Percentiles rank a stretch among this genome's conserved stretches.
These are phyloP conservation scores for Sitobion miscanthi DNA, from an alignment of 1,140 invertebrate species.

Conservation along the genomic window DNA sequence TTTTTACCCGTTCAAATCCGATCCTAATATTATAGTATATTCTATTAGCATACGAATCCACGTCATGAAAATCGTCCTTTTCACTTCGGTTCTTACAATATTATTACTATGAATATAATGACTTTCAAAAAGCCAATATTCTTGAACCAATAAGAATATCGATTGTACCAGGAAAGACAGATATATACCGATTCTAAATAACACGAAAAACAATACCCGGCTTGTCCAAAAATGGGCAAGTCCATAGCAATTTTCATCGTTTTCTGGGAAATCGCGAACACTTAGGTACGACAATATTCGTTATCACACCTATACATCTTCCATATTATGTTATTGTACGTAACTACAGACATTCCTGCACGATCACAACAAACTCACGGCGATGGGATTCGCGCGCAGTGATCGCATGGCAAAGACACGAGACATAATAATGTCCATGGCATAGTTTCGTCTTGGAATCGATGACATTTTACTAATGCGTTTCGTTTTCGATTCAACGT, in stretches of 20 bases:
- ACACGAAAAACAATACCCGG: neutral
- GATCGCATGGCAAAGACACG: neutral
- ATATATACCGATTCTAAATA: no score
- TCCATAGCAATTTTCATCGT: neutral
- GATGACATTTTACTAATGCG: neutral
- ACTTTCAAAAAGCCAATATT: neutral
- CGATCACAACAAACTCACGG: no score
- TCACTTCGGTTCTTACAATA: neutral
- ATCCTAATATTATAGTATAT: no score
- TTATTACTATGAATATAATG: neutral
- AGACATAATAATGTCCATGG: neutral
- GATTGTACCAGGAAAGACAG: neutral
- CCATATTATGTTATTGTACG: neutral
- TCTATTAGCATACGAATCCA: neutral
- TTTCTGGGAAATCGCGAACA: neutral
- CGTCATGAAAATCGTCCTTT: neutral
- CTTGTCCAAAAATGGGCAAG: neutral
- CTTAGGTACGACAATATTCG: neutral
- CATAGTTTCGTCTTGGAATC: neutral
- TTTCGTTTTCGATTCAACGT: neutral
- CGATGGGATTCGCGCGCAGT: neutral
- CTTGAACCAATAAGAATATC: neutral
- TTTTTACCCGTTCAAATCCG: no score
- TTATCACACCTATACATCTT: neutral
- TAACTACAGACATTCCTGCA: neutral